Evolutionary conservation across 2,797 vertebrate species (phyloP), one percentile per base, ranked within the genome.

Genomic region (Coccyzus lansbergi): DNA sequence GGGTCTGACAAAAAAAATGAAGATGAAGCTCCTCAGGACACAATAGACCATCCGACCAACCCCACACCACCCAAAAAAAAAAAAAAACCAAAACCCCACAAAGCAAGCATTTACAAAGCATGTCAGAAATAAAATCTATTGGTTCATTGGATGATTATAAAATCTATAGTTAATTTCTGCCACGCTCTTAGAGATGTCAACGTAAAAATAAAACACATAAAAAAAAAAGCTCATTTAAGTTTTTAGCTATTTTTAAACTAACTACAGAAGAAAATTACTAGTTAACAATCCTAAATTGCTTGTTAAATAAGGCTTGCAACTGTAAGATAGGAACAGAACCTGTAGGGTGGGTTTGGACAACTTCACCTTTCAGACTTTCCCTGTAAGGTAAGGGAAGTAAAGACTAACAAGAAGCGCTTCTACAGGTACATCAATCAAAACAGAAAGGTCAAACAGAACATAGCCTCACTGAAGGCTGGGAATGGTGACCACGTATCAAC

Each of bases 211-310:
- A 34, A 26, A 49, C 21, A 48, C 46, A 19, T 18, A 9, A 3
- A 36, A 10, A 3, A 36, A 10, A 29, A 83, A 56, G 4, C 26
- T 77, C 44, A 36, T 80, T 92, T 90, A 87, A 89, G 22, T 56
- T 91, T 81, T 81, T 18, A 79, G 51, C 69, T 81, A 78, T 71
- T 93, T 93, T 94, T 78, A 85, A 93, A 72, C 52, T 34, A 87
- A 44, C 40, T 74, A 72, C 15, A 69, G 76, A 84, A 86, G 63
- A 88, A 90, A 76, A 92, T 84, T 79, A 52, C 52, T 36, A 67
- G 48, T 59, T 92, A 77, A 84, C 52, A 90, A 70, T 44, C 26
- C 51, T 65, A 88, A 93, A 90, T n/a, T 84, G 52, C 44, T 88
- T 70, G 56, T 87, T 85, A 91, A 86, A 84, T 65, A 74, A 28